Percentiles rank a stretch among this genome's conserved stretches.
Conservation (phyloP, 2,113 vertebrate species). For the Oryctolagus cuniculus region DNA sequence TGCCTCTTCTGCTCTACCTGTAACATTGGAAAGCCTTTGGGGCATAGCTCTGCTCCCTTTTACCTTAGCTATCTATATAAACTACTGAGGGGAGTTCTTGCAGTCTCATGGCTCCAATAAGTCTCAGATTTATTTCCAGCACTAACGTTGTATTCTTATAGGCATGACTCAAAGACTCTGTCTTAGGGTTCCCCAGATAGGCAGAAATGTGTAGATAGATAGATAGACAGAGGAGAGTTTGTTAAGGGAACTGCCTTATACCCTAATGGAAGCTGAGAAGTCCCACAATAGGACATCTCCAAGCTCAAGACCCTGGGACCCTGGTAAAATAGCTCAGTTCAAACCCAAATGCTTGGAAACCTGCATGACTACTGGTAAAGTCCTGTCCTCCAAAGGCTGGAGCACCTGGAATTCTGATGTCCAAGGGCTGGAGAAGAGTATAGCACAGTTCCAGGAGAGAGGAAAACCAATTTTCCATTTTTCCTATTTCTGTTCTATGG, state of each 20-base stretch:
- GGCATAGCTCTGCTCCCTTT: neutral
- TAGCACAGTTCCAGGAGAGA: neutral
- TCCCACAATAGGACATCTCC: no score
- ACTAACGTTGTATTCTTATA: slow-evolving; percentile 13
- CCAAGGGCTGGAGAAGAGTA: neutral
- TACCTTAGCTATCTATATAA: neutral
- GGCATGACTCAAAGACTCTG: neutral
- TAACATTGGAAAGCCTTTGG: neutral
- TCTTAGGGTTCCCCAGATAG: neutral
- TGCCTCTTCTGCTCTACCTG: neutral
- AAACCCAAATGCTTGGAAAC: neutral
- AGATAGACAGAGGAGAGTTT: neutral
- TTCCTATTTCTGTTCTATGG: neutral
- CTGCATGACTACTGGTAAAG: fast-evolving
- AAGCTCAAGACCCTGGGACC: neutral
- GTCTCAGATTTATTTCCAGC: slow-evolving; percentile 28
- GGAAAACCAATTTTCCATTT: no score
- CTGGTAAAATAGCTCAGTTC: neutral
- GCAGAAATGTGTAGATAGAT: neutral
- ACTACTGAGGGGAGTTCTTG: neutral
- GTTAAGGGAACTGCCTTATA: neutral
- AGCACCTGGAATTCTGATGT: neutral
- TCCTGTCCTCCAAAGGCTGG: neutral
- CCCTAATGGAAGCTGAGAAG: neutral
- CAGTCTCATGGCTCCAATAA: neutral